These are phyloP conservation scores for Nomada fucata DNA, from an alignment of 2,888 invertebrate genomes.

Conservation along the genomic window DNA sequence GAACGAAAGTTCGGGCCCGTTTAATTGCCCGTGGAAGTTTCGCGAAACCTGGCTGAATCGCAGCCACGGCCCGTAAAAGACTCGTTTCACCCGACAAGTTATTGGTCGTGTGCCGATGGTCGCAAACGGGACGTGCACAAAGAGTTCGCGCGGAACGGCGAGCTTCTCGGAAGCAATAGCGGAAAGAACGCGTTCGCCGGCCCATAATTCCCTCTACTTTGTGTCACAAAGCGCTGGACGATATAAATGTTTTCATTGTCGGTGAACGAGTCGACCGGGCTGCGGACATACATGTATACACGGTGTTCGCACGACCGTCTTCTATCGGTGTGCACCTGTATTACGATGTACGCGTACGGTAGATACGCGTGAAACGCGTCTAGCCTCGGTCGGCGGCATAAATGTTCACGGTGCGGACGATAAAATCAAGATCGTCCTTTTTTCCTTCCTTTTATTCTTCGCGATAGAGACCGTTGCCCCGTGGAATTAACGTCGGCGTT, in stretches of 20 bases:
- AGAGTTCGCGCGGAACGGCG: conserved; percentile 13
- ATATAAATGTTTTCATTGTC: conserved; percentile 50
- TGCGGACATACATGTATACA: too few species aligned
- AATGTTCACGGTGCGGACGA: conserved; percentile 43
- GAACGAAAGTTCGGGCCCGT: not conserved
- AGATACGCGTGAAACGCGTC: not conserved
- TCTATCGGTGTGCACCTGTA: not conserved
- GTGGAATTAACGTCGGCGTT: conserved; percentile 42
- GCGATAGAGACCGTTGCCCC: conserved; percentile 34
- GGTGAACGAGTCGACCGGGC: not conserved
- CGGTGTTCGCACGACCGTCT: conserved; percentile 19
- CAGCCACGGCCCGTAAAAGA: not conserved
- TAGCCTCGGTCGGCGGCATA: conserved; percentile 19
- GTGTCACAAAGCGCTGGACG: conserved; percentile 36
- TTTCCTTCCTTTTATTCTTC: conserved; percentile 12
- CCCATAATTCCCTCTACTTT: conserved; percentile 47
- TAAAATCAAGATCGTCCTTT: conserved; percentile 52
- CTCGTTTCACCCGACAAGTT: conserved; percentile 31
- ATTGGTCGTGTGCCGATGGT: conserved; percentile 22
- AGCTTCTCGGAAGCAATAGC: conserved; percentile 40
- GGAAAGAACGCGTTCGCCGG: conserved; percentile 30
- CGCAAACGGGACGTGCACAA: not conserved
- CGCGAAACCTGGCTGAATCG: conserved; percentile 8
- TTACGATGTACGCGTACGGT: not conserved
- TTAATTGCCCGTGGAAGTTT: conserved; percentile 17